phyloP scores from a whole-genome alignment of 2,888 invertebrate genomes.

The Coleophora deauratella region DNA sequence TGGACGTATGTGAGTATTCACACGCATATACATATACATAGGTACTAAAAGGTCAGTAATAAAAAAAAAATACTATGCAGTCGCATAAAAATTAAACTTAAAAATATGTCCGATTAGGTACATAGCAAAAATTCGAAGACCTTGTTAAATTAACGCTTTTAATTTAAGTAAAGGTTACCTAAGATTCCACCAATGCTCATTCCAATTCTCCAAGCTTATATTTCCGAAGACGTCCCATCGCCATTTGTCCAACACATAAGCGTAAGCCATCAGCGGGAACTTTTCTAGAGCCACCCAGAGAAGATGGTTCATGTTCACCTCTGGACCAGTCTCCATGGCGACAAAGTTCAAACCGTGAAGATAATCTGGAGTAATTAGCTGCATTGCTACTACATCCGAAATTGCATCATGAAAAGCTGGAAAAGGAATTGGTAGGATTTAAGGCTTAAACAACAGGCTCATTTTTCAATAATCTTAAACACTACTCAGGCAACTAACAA shows the following conservation, averaged over 20 bases:
- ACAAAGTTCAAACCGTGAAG: conserved; percentile 56
- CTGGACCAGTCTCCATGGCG: conserved; percentile 40
- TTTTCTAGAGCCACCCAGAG: conserved; percentile 60
- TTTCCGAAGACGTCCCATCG: conserved; percentile 61
- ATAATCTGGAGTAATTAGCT: conserved; percentile 69
- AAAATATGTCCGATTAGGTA: too few relatives aligned
- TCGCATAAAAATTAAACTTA: too few relatives aligned
- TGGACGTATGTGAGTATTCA: too few relatives aligned
- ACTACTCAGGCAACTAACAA: too few relatives aligned
- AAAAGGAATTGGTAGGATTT: conserved; percentile 7
- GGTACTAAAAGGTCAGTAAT: too few relatives aligned
- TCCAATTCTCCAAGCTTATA: conserved; percentile 47
- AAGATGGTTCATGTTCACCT: conserved; percentile 53
- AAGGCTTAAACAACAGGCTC: neutral
- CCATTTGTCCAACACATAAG: conserved; percentile 61
- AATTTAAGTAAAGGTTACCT: conserved; percentile 29
- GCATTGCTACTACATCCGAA: conserved; percentile 76
- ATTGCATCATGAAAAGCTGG: conserved; percentile 78
- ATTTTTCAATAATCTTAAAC: too few relatives aligned
- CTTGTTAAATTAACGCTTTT: too few relatives aligned
- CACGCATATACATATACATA: too few relatives aligned
- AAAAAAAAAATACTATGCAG: too few relatives aligned
- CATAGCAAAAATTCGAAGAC: too few relatives aligned
- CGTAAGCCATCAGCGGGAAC: conserved; percentile 59
- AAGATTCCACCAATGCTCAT: conserved; percentile 63